A percentile compares a stretch with the other conserved stretches of the same genome.
Conservation (phyloP, 37 sponge, comb jelly and placozoan species). For the Hexactinellida sp. region DNA sequence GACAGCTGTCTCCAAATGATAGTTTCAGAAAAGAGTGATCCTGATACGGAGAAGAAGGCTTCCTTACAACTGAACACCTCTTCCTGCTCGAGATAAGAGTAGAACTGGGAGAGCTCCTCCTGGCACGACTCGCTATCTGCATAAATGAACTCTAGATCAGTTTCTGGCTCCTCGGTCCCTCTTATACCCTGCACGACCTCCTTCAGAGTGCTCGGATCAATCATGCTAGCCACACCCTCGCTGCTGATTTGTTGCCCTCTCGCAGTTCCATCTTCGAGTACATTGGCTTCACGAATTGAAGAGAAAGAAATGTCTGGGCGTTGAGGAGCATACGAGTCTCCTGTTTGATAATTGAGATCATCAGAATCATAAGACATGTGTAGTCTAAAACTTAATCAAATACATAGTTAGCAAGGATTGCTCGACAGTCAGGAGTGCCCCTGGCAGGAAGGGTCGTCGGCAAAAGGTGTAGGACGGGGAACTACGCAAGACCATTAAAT, state of each 20-base stretch:
- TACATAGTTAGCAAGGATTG: no score
- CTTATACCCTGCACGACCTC: not conserved
- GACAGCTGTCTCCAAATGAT: not conserved
- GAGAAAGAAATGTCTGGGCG: not conserved
- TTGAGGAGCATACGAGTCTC: not conserved
- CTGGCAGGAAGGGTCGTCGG: no score
- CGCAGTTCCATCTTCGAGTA: not conserved
- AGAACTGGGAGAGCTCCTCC: not conserved
- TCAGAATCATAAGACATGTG: not conserved
- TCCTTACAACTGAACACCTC: not conserved
- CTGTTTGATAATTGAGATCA: not conserved
- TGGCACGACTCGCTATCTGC: conserved; percentile 5
- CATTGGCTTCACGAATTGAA: not conserved
- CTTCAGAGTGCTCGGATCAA: not conserved
- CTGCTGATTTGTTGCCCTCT: not conserved
- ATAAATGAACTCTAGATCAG: not conserved
- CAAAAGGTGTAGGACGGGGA: no score
- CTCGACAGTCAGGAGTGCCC: no score
- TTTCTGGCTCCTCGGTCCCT: not conserved
- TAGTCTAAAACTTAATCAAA: no score
- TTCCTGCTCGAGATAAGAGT: not conserved
- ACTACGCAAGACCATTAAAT: no score
- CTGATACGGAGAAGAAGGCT: not conserved
- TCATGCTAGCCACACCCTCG: not conserved
- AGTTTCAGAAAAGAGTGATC: not conserved